Percentiles rank a stretch among this genome's conserved stretches.
phyloP scores from a whole-genome alignment of 23 tunicate genomes.

The Halocynthia aurantium region DNA sequence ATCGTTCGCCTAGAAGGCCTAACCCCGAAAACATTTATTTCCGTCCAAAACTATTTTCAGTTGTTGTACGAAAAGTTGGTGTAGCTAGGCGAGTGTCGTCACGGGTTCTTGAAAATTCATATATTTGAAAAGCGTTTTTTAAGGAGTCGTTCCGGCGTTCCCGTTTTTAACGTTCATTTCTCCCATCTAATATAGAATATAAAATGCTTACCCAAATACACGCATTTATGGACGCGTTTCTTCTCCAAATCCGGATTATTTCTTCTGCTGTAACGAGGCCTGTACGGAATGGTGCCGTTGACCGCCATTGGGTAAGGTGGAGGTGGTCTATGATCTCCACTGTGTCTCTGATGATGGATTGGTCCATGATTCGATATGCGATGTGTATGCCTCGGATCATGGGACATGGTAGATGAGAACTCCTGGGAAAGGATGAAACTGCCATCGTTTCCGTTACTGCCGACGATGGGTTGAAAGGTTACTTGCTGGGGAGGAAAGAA shows the following conservation, averaged over 20 bases:
- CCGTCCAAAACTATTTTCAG: no score
- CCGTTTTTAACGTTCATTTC: no score
- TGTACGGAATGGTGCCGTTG: conserved; percentile 89
- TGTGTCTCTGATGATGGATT: conserved; percentile 14
- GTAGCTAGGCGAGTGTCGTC: no score
- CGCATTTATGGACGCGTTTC: conserved; percentile 95
- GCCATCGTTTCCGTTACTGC: conserved; percentile 5
- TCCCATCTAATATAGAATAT: no score
- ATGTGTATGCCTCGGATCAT: conserved; percentile 13
- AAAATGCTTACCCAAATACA: conserved; percentile 55
- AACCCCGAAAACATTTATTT: no score
- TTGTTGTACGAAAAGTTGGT: no score
- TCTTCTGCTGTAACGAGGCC: conserved; percentile 91
- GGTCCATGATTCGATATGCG: conserved; percentile 8
- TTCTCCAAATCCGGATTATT: conserved; percentile 94
- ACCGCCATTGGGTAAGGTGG: conserved; percentile 69
- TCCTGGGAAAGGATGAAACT: conserved; percentile 2
- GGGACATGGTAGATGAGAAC: not conserved
- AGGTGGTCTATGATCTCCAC: conserved; percentile 46
- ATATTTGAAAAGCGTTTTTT: no score
- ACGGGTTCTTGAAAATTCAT: no score
- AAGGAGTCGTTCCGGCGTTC: no score
- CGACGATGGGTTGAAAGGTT: conserved; percentile 58
- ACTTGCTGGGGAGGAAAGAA: conserved; percentile 59
- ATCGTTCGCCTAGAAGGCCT: no score